A percentile compares a stretch with the other conserved stretches of the same genome.
Conservation (phyloP, 2,797 vertebrate species). For the Sus cebifrons region DNA sequence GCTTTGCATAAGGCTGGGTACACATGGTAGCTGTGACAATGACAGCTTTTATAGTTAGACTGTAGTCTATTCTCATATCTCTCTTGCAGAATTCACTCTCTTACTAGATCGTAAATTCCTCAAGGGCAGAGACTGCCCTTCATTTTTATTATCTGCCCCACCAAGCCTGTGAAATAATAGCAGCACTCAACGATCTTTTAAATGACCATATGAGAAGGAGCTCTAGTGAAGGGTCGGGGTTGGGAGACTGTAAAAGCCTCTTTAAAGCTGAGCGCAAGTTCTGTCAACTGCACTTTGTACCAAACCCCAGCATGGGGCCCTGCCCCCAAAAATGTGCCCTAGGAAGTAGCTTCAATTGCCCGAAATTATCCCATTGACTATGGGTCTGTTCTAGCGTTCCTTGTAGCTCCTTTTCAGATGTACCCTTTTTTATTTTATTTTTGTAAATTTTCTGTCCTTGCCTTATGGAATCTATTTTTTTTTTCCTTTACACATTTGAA, state of each 20-base stretch:
- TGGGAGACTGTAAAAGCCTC: not conserved
- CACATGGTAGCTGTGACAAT: not conserved
- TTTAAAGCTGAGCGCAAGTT: not conserved
- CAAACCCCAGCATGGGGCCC: no score
- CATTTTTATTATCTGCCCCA: not conserved
- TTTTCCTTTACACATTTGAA: conserved; percentile 10
- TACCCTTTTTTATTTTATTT: no score
- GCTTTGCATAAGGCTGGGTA: not conserved
- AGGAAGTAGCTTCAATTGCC: not conserved
- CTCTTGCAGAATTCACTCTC: not conserved
- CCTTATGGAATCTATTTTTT: not conserved
- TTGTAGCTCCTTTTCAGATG: conserved; percentile 20
- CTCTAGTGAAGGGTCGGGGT: not conserved
- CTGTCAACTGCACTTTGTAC: not conserved
- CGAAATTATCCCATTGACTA: not conserved
- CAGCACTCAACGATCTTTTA: not conserved
- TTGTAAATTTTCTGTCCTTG: not conserved
- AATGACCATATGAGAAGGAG: not conserved
- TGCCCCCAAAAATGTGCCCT: not conserved
- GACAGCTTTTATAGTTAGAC: not conserved
- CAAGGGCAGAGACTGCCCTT: not conserved
- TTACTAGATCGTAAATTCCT: conserved; percentile 20
- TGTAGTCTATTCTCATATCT: not conserved
- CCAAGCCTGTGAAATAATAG: not conserved
- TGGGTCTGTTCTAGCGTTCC: conserved; percentile 46